phyloP scores from a whole-genome alignment of 2,888 invertebrate genomes.

The Mythimna lalbum region DNA sequence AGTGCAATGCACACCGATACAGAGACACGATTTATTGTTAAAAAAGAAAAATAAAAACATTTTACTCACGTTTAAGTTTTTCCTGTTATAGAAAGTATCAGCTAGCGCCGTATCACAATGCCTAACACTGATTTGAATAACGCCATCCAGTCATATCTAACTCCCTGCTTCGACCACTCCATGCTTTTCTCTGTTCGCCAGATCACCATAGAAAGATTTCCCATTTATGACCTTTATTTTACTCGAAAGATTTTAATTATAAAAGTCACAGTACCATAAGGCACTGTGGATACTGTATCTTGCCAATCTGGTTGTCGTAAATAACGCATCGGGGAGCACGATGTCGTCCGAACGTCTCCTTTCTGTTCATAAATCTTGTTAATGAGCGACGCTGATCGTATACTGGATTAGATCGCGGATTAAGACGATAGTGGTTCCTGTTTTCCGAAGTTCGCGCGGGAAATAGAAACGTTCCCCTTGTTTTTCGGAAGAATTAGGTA shows the following conservation, averaged over 20 bases:
- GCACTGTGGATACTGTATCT: constrained; percentile 72
- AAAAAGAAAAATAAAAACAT: no score
- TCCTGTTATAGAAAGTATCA: no score
- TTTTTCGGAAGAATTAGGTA: constrained; percentile 56
- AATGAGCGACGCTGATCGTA: constrained; percentile 87
- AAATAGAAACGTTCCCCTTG: constrained; percentile 58
- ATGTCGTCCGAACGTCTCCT: constrained; percentile 83
- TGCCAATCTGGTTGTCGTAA: constrained; percentile 83
- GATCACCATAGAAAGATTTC: constrained; percentile 46
- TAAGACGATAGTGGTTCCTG: constrained; percentile 65
- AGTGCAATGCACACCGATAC: neutral
- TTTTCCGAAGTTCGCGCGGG: constrained; percentile 62
- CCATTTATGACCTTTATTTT: constrained; percentile 58
- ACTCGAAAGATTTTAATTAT: constrained; percentile 62
- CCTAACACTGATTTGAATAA: neutral
- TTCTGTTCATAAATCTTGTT: constrained; percentile 88
- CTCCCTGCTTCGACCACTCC: constrained; percentile 17
- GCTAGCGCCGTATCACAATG: neutral
- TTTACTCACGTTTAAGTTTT: neutral
- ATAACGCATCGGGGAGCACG: constrained; percentile 83
- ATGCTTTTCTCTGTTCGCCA: constrained; percentile 24
- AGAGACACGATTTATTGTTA: neutral
- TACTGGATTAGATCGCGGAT: constrained; percentile 83
- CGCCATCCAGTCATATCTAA: neutral
- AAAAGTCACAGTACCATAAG: constrained; percentile 67